phyloP scores from a whole-genome alignment of 2,113 vertebrate species.

The Pelodiscus sinensis region DNA sequence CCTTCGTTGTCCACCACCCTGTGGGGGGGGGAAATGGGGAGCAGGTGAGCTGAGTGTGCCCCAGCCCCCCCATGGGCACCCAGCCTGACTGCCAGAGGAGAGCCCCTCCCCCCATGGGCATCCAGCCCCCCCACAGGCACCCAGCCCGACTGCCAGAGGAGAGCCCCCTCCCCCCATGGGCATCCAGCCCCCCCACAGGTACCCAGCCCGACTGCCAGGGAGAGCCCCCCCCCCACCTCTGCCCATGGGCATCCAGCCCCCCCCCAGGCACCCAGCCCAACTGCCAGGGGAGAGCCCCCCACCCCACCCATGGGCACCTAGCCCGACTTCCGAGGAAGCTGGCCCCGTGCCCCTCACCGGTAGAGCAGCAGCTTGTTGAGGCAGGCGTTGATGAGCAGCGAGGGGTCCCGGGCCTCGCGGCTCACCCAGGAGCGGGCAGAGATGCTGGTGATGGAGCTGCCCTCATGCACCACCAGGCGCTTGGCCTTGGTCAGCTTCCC shows the following conservation, averaged over 20 bases:
- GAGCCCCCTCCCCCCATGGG: too few relatives aligned
- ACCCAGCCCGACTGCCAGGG: background rate
- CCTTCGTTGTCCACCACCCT: slow-evolving; percentile 95
- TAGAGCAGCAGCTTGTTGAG: slow-evolving; percentile 92
- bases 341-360: slow-evolving; percentile 73
- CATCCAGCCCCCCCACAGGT: background rate
- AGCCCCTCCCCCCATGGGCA: too few relatives aligned
- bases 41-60: background rate
- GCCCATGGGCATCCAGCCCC: background rate
- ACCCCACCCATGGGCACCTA: too few relatives aligned
- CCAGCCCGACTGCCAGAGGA: background rate
- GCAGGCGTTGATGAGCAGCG: slow-evolving; percentile 91
- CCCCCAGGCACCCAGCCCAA: background rate
- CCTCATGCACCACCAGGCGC: slow-evolving; percentile 90
- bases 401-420: slow-evolving; percentile 92
- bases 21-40: slow-evolving; percentile 1
- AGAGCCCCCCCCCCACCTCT: too few relatives aligned
- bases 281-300: too few relatives aligned
- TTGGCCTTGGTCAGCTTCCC: slow-evolving; percentile 96
- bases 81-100: background rate
- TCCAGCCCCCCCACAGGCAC: background rate
- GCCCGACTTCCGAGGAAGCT: too few relatives aligned
- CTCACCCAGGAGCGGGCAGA: slow-evolving; percentile 95
- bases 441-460: slow-evolving; percentile 91
- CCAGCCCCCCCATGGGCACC: background rate